These are phyloP conservation scores for Liolophura sinensis DNA, from an alignment of 1,140 invertebrate species.

Conservation along the genomic window DNA sequence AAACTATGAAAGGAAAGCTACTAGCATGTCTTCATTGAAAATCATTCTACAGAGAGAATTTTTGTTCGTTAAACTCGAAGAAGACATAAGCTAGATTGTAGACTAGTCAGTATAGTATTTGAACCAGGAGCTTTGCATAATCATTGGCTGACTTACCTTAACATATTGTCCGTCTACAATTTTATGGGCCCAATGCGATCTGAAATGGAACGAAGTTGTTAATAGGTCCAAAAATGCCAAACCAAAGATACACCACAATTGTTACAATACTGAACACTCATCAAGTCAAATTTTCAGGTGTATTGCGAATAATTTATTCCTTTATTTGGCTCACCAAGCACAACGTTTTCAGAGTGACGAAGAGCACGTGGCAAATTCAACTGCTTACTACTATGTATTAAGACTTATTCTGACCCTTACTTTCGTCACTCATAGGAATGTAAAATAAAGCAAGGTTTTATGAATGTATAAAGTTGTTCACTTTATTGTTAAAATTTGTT, in stretches of 20 bases:
- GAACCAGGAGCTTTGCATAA: too few relatives aligned
- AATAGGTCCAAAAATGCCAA: neutral
- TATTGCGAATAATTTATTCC: neutral
- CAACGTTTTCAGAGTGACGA: neutral
- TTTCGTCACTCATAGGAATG: too few relatives aligned
- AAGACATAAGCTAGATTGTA: too few relatives aligned
- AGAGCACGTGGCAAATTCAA: neutral
- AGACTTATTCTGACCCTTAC: too few relatives aligned
- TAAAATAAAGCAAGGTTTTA: too few relatives aligned
- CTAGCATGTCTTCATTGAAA: too few relatives aligned
- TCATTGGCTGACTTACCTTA: slow-evolving; percentile 13
- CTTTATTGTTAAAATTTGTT: too few relatives aligned
- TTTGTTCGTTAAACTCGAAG: too few relatives aligned
- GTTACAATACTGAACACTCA: neutral
- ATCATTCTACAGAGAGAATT: too few relatives aligned
- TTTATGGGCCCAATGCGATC: slow-evolving; percentile 24
- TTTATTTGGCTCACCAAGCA: neutral
- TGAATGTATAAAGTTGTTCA: too few relatives aligned
- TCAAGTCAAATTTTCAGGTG: neutral
- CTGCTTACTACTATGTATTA: neutral
- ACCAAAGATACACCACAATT: neutral
- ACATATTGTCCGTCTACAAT: slow-evolving; percentile 18
- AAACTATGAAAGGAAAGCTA: too few relatives aligned
- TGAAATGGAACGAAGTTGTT: slow-evolving; percentile 1
- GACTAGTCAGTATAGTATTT: too few relatives aligned